A percentile compares a stretch with the other conserved stretches of the same genome.
Conservation (phyloP, 2,888 invertebrate genomes). For the Papilio demoleus region DNA sequence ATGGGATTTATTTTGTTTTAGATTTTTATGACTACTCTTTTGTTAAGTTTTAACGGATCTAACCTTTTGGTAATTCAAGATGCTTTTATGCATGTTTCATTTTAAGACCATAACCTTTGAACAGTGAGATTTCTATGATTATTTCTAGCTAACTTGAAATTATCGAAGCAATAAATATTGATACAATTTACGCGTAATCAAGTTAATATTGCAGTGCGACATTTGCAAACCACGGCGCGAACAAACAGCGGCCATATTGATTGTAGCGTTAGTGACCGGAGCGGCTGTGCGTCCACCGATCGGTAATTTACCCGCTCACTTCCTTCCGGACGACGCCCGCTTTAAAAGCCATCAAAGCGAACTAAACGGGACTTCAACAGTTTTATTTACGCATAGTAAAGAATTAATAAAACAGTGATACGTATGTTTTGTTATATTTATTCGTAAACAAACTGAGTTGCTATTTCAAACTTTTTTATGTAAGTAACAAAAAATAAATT, state of each 20-base stretch:
- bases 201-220: constrained; percentile 42
- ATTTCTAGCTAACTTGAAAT: too few species aligned
- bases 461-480: background rate
- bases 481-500: background rate
- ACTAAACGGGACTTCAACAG: constrained; percentile 34
- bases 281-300: constrained; percentile 58
- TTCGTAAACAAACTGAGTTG: background rate
- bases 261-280: constrained; percentile 61
- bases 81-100: too few species aligned
- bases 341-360: constrained; percentile 41
- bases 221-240: constrained; percentile 49
- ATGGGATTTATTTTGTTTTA: too few species aligned
- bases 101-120: too few species aligned
- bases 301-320: constrained; percentile 74
- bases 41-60: too few species aligned
- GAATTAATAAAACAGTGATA: constrained; percentile 12
- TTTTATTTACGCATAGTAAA: constrained; percentile 25
- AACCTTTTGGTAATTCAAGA: background rate
- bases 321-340: constrained; percentile 70
- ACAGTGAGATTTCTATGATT: too few species aligned
- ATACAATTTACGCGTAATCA: constrained; percentile 10
- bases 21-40: too few species aligned
- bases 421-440: background rate
- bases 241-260: constrained; percentile 59
- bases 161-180: constrained; percentile 16